Conservation (phyloP, 2,113 vertebrate species). For the Megaceryle torquata region DNA sequence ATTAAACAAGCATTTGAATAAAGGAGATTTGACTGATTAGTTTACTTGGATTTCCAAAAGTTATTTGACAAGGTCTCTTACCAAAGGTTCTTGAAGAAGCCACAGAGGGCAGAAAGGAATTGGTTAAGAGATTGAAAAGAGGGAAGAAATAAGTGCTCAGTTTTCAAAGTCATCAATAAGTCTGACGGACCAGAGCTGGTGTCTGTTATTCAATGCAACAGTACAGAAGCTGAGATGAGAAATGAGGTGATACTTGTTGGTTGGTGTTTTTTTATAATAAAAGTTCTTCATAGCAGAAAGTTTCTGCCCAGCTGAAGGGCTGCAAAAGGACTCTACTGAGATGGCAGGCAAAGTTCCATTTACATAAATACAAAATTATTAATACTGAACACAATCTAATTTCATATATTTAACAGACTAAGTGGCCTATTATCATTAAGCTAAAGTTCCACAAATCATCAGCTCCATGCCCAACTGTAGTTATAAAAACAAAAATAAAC, state of each 20-base stretch:
- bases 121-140: background rate
- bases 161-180: background rate
- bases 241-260: background rate
- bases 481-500: background rate
- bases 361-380: background rate
- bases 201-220: background rate
- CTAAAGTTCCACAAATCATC: background rate
- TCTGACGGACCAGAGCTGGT: background rate
- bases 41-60: background rate
- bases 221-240: background rate
- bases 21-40: background rate
- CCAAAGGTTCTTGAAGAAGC: background rate
- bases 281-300: background rate
- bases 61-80: background rate
- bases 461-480: background rate
- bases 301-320: background rate
- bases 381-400: background rate
- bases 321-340: background rate
- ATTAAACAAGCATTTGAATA: background rate
- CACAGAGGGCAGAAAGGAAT: background rate
- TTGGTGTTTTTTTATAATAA: background rate
- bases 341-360: background rate
- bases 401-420: background rate
- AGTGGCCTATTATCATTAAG: background rate
- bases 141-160: background rate